A percentile compares a stretch with the other conserved stretches of the same genome.
Conservation (phyloP, 2,113 vertebrate genomes). For the Pelecanoides urinatrix region DNA sequence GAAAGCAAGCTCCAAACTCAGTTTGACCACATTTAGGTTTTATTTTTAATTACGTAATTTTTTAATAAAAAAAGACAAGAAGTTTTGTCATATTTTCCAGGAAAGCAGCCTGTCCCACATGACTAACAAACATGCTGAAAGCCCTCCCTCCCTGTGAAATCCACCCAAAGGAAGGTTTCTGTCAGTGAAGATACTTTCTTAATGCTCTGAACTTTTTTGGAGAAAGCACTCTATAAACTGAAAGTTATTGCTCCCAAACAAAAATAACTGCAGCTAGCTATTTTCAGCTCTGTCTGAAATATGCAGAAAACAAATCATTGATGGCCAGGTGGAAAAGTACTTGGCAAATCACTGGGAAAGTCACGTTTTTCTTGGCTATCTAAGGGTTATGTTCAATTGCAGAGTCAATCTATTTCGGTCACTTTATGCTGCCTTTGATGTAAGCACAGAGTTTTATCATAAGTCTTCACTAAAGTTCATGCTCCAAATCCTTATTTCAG, state of each 20-base stretch:
- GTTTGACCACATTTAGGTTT: neutral
- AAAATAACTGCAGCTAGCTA: neutral
- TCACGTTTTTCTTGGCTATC: neutral
- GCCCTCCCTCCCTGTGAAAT: neutral
- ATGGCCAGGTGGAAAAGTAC: neutral
- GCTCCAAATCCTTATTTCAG: neutral
- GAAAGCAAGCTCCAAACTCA: neutral
- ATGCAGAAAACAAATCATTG: neutral
- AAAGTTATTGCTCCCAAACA: neutral
- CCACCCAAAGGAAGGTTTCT: neutral
- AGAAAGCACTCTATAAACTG: neutral
- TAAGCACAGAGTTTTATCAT: neutral
- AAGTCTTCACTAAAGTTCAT: neutral
- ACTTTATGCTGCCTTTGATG: neutral
- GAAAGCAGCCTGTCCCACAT: neutral
- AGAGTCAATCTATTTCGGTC: neutral
- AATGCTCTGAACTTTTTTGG: neutral
- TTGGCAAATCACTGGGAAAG: neutral
- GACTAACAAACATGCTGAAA: neutral
- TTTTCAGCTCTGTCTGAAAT: constrained; percentile 8
- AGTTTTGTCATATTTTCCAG: neutral
- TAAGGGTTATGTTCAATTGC: neutral
- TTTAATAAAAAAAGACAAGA: neutral
- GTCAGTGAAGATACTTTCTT: neutral
- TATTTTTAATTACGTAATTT: neutral